Percentiles rank a stretch among this genome's conserved stretches.
These are phyloP conservation scores for Hemiscyllium ocellatum DNA, from an alignment of 2,113 vertebrate species.

Conservation along the genomic window DNA sequence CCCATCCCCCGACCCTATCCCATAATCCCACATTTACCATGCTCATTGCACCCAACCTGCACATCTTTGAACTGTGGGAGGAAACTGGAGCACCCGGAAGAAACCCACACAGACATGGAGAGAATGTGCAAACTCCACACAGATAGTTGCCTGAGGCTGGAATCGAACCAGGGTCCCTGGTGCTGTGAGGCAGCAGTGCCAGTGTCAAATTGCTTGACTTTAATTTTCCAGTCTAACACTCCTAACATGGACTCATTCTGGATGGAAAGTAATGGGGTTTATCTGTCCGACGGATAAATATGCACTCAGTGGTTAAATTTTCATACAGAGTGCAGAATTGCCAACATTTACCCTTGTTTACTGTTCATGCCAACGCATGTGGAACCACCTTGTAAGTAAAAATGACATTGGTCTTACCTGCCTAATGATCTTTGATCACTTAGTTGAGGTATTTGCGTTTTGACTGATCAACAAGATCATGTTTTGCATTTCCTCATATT, in stretches of 20 bases:
- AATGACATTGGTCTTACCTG: neutral
- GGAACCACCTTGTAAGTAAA: neutral
- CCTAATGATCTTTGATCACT: neutral
- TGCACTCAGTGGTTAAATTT: neutral
- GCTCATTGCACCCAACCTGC: no score
- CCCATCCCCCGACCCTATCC: no score
- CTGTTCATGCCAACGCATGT: neutral
- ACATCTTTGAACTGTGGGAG: no score
- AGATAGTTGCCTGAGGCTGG: no score
- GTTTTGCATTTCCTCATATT: neutral
- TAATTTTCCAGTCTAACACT: neutral
- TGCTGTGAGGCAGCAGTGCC: no score
- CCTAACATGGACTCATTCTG: neutral
- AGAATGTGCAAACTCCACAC: no score
- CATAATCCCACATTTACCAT: no score
- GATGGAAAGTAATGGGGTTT: neutral
- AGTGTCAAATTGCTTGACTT: neutral
- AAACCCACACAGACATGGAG: no score
- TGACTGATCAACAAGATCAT: neutral
- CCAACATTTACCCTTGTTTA: neutral
- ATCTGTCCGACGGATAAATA: neutral
- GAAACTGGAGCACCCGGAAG: no score
- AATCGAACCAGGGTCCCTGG: no score
- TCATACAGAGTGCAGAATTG: neutral
- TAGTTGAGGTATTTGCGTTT: neutral